Conservation (phyloP, 2,113 vertebrate species). For the Neodon shergylaensis region DNA sequence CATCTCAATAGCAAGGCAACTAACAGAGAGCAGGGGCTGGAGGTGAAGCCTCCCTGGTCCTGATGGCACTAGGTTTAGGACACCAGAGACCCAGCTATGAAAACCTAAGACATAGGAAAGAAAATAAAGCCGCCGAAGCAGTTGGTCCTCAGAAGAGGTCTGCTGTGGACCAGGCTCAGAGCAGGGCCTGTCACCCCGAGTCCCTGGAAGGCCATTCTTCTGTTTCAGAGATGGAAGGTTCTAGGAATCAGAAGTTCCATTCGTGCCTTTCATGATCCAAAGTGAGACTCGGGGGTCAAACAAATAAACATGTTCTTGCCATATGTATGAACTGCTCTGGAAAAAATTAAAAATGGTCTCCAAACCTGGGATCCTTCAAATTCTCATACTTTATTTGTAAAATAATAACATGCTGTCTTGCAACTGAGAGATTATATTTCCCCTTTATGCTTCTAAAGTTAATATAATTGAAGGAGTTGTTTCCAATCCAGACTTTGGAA, state of each 20-base stretch:
- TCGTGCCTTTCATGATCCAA: background rate
- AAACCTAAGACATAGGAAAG: background rate
- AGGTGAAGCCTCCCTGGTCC: background rate
- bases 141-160: background rate
- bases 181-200: background rate
- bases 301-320: background rate
- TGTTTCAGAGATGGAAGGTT: background rate
- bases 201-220: background rate
- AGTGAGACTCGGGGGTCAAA: background rate
- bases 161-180: background rate
- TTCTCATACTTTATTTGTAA: conserved; percentile 33
- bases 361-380: conserved; percentile 35
- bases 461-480: conserved; percentile 57
- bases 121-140: background rate
- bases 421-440: conserved; percentile 46
- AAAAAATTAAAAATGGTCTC: background rate
- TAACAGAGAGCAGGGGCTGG: background rate
- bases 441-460: conserved; percentile 54
- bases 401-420: conserved; percentile 30
- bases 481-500: conserved; percentile 49
- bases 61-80: background rate
- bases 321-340: background rate
- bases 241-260: conserved; percentile 4
- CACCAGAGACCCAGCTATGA: background rate
- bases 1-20: conserved; percentile 36